Base-by-base conservation (phyloP, 2,797 vertebrate genomes). In the Chromobotia macracanthus region DNA sequence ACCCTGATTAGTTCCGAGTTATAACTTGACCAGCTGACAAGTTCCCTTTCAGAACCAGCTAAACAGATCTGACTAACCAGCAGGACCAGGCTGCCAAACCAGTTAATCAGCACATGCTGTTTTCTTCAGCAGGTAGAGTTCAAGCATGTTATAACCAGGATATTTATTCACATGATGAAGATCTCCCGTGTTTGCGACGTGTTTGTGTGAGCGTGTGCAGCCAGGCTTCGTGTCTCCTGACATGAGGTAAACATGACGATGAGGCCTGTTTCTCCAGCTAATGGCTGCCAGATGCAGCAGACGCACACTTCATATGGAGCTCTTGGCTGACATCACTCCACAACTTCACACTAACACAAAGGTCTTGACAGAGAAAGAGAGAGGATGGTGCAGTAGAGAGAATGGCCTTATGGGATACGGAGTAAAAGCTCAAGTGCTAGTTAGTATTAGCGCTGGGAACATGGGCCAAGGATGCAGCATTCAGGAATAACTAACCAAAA, bases 201-300 rank as follows among this genome's bases (percentile, higher is more conserved):
- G 10, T 68, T 56, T 53, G 18, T 35, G 25, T 67, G 44, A 18
- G 0, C 19, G 15, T 68, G 46, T 50, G 66, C 51, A 72, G 56
- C 82, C 23, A 38, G 72, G 85, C 83, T 87, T 87, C 86, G 86
- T 86, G 87, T 69, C 63, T 41, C 69, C 72, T 90, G 85, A 86
- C 88, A 83, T 72, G 86, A 87, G 81, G 84, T 90, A 90, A 90
- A 91, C 89, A 88, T 75, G 85, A 86, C 76, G 70, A 84, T 86
- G 74, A 87, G 86, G 48, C 28, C 89, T 89, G 88, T 91, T 89
- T 90, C 89, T 90, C 64, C 75, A 82, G 75, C 63, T 91, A 92
- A 94, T 90, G 86, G 86, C 72, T 76, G 83, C 89, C 93, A 93
- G 90, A 91, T 91, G 91, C 77, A 3, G 65, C 31, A 79, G 79